Percentiles rank a stretch among this genome's conserved stretches.
Evolutionary conservation across 1,140 invertebrate species (phyloP).

Genomic region (Trinorchestia longiramus): DNA sequence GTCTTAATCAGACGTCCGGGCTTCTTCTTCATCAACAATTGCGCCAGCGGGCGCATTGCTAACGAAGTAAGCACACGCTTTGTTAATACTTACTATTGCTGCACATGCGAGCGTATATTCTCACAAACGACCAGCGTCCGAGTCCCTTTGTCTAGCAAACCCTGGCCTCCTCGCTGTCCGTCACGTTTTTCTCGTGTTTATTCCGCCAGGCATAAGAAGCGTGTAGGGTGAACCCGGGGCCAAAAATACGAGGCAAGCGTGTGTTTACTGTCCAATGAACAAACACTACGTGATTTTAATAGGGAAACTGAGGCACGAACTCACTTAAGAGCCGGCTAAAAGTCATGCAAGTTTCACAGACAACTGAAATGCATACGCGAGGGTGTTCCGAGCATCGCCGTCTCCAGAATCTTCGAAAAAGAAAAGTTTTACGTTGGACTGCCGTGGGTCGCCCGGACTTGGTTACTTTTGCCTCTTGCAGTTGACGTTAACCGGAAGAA

Average conservation of each 20-base stretch:
- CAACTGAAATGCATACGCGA: slow-evolving; percentile 45
- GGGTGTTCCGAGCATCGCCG: not conserved
- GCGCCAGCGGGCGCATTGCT: not conserved
- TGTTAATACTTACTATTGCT: not conserved
- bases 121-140: not conserved
- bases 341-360: slow-evolving; percentile 48
- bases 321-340: slow-evolving; percentile 8
- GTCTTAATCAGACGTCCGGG: not conserved
- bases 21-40: not conserved
- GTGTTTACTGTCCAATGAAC: slow-evolving; percentile 55
- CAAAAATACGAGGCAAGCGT: slow-evolving; percentile 53
- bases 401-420: not conserved
- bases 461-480: not conserved
- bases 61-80: not conserved
- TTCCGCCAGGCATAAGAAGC: slow-evolving; percentile 13
- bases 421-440: not conserved
- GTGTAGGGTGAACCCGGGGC: not conserved
- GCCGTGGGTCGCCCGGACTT: not conserved
- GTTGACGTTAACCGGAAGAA: not conserved
- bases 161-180: not conserved
- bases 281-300: slow-evolving; percentile 55
- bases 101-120: not conserved
- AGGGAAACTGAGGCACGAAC: slow-evolving; percentile 53
- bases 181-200: slow-evolving; percentile 50
- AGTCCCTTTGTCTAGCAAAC: not conserved